A percentile compares a stretch with the other conserved stretches of the same genome.
Evolutionary conservation across 2,113 vertebrate species (phyloP).

Genomic region (Tragelaphus strepsiceros): DNA sequence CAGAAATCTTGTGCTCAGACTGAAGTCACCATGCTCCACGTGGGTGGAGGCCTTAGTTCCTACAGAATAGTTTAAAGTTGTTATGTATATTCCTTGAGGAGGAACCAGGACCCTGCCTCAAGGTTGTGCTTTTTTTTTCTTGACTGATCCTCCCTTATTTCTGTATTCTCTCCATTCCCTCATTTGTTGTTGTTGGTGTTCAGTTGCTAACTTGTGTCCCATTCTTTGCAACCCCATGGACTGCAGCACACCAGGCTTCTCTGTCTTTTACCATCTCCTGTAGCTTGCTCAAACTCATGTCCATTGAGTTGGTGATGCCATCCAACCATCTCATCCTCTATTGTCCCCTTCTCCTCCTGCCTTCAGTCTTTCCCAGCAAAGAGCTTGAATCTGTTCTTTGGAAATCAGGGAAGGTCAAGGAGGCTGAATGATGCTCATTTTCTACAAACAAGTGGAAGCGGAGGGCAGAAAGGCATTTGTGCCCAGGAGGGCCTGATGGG

Average conservation of each 20-base stretch:
- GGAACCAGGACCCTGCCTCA: neutral
- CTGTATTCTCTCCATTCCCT: neutral
- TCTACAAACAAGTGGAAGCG: neutral
- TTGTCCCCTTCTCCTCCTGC: neutral
- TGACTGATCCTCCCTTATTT: neutral
- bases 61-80: neutral
- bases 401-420: neutral
- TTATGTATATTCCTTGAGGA: neutral
- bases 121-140: neutral
- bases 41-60: neutral
- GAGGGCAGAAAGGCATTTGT: neutral
- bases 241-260: neutral
- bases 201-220: neutral
- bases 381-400: neutral
- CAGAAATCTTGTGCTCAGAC: neutral
- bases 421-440: neutral
- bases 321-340: neutral
- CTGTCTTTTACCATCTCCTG: neutral
- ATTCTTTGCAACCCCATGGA: neutral
- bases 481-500: neutral
- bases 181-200: neutral
- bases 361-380: neutral
- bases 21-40: neutral
- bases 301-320: neutral
- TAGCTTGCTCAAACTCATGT: neutral